phyloP scores from a whole-genome alignment of 2,113 vertebrate species.

The Pitta sordida region DNA sequence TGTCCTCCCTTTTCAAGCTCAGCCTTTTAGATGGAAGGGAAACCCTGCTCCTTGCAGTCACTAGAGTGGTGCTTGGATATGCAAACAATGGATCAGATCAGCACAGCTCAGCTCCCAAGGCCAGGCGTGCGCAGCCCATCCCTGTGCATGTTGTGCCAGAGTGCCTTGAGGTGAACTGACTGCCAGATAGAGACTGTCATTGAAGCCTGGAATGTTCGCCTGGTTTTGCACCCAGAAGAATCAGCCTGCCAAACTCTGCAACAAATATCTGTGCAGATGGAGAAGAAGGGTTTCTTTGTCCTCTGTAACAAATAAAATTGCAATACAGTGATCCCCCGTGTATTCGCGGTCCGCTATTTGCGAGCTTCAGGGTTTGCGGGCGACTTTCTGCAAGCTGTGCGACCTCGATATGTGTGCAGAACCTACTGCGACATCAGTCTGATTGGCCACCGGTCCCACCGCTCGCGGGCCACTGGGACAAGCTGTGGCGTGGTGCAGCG shows the following conservation, averaged over 20 bases:
- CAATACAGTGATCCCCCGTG: too few species aligned
- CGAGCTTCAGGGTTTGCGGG: too few species aligned
- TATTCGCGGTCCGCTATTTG: too few species aligned
- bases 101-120: neutral
- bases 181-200: rapidly evolving
- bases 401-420: too few species aligned
- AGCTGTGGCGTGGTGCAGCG: too few species aligned
- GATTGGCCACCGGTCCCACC: too few species aligned
- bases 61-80: too few species aligned
- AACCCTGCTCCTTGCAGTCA: neutral
- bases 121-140: neutral
- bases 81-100: neutral
- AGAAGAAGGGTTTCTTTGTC: neutral
- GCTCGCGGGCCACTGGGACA: too few species aligned
- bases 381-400: too few species aligned
- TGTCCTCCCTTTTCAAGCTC: neutral
- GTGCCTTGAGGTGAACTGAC: neutral
- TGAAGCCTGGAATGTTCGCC: rapidly evolving
- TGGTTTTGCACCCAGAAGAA: neutral
- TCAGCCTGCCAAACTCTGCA: neutral
- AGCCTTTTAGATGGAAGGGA: neutral
- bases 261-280: rapidly evolving
- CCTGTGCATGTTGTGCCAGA: rapidly evolving
- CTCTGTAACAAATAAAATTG: neutral
- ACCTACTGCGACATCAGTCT: too few species aligned